A percentile compares a stretch with the other conserved stretches of the same genome.
Evolutionary conservation across 2,113 vertebrate genomes (phyloP).

Genomic region (Anoura caudifer): DNA sequence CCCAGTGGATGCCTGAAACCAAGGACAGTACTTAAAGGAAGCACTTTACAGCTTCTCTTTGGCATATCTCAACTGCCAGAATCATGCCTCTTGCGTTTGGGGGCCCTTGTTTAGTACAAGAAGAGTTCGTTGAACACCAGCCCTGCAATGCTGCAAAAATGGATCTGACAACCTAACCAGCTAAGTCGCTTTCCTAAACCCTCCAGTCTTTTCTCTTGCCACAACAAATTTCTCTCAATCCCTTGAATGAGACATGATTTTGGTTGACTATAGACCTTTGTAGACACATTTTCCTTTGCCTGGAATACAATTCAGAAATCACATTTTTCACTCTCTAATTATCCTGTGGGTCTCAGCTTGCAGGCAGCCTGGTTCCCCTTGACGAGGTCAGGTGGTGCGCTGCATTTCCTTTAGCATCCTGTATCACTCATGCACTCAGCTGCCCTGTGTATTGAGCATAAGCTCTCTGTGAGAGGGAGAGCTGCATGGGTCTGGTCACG

Average conservation of each 20-base stretch:
- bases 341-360: neutral
- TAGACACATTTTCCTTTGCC: neutral
- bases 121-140: neutral
- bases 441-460: neutral
- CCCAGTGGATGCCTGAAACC: neutral
- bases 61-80: neutral
- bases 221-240: neutral
- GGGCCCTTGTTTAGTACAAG: neutral
- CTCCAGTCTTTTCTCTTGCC: neutral
- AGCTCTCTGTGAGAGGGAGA: neutral
- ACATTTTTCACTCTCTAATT: neutral
- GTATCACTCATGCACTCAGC: accelerated
- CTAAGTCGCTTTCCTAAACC: neutral
- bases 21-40: neutral
- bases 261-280: neutral
- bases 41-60: neutral
- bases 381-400: neutral
- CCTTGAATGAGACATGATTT: neutral
- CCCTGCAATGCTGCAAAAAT: neutral
- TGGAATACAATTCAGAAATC: neutral
- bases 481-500: neutral
- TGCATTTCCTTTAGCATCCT: neutral
- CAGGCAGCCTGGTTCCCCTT: neutral
- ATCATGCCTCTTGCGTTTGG: neutral
- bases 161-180: neutral